Conservation (phyloP, 2,888 invertebrate species). For the Gymnosoma rotundatum region DNA sequence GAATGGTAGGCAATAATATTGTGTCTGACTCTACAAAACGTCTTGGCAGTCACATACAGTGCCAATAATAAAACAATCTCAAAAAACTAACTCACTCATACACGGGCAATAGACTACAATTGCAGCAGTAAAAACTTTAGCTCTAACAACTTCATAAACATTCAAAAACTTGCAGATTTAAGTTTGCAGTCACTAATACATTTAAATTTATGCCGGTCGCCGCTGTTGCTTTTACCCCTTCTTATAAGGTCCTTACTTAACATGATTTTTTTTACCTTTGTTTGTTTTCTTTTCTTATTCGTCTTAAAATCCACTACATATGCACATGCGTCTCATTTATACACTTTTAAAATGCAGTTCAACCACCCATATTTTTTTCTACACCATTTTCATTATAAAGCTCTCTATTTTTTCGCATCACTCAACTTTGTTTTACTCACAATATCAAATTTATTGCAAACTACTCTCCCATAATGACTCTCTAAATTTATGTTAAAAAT, state of each 20-base stretch:
- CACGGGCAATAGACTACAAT: conserved; percentile 15
- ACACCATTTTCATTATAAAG: not conserved
- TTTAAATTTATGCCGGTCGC: conserved; percentile 46
- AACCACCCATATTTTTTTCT: conserved; percentile 67
- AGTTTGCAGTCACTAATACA: conserved; percentile 50
- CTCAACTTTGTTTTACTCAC: not conserved
- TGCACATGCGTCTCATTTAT: conserved; percentile 68
- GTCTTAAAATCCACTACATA: conserved; percentile 61
- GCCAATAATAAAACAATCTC: conserved; percentile 45
- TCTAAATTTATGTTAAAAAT: conserved; percentile 33
- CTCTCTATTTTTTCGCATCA: conserved; percentile 19
- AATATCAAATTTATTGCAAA: conserved; percentile 12
- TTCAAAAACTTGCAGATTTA: conserved; percentile 64
- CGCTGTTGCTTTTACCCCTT: conserved; percentile 24
- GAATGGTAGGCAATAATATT: conserved; percentile 75
- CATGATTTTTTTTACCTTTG: conserved; percentile 45
- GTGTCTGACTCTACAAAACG: conserved; percentile 69
- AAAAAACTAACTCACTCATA: conserved; percentile 40
- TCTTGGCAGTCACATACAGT: conserved; percentile 61
- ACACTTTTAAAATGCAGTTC: conserved; percentile 62
- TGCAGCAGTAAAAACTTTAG: conserved; percentile 33
- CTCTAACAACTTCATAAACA: not conserved
- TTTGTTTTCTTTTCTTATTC: conserved; percentile 67
- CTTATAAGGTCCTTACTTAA: conserved; percentile 39
- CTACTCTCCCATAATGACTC: conserved; percentile 22